Evolutionary conservation across 2,113 vertebrate species (phyloP), one percentile per base, ranked within the genome.

Genomic region (Dascyllus trimaculatus): DNA sequence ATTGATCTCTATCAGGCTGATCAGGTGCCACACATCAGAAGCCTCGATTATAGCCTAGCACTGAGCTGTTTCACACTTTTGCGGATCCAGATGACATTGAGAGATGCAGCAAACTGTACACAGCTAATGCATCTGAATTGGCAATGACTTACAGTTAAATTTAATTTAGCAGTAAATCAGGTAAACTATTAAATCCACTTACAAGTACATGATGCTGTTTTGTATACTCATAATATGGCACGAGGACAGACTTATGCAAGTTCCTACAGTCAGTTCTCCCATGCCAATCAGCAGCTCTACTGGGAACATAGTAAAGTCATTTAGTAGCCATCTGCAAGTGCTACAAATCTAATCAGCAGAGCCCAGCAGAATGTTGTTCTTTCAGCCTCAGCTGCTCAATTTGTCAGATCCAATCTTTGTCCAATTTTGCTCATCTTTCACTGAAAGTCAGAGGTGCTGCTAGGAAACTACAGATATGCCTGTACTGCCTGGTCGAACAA

Each of bases 291-390:
- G 53, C 73, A 54, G 59, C 48, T 54, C 26, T 43, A 24, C n/a
- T n/a, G 51, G 56, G 24, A 64, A 54, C 58, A 61, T 4, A 24
- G 62, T 72, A 0, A 43, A 73, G 38, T 73, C 26, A 51, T 70
- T 78, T 60, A 56, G 40, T 56, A 43, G 19, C 48, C 78, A 62
- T 71, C 79, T 35, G 40, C 64, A 71, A 25, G 48, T 69, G 48
- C 48, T 26, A 38, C 60, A 66, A 74, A 74, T 74, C 54, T 82
- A 66, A 85, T 85, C 78, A 73, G 63, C 52, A 67, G 10, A 60
- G 43, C 24, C 15, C 0, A 2, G 67, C 61, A 52, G 49, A 56
- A 56, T 49, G 45, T 63, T 65, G 63, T 65, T 78, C 69, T 69
- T 70, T 70, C 69, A 74, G 24, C 71, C 49, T 57, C 60, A 62